These are phyloP conservation scores for Phrynocephalus vlangalii DNA, from an alignment of 2,797 vertebrate genomes.

Conservation along the genomic window DNA sequence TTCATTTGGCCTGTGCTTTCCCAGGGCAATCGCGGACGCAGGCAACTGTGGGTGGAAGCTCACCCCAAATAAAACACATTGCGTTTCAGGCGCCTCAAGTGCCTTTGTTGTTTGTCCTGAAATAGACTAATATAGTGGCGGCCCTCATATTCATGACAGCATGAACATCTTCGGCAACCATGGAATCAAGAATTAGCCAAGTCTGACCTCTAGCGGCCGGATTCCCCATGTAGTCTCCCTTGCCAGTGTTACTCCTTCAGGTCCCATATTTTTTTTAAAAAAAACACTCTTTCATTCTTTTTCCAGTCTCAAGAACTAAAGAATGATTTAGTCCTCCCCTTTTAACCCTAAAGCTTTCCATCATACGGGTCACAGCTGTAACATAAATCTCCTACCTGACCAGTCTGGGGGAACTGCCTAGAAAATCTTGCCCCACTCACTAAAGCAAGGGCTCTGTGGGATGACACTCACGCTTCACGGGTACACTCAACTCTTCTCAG, in stretches of 20 bases:
- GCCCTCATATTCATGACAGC: not conserved
- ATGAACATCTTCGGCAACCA: not conserved
- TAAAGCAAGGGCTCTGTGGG: too few relatives aligned
- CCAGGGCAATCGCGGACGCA: too few relatives aligned
- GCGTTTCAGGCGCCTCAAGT: not conserved
- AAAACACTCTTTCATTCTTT: fast-evolving
- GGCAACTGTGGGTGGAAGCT: not conserved
- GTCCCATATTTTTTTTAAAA: not conserved
- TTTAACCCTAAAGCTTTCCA: not conserved
- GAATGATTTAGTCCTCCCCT: not conserved
- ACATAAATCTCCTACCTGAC: not conserved
- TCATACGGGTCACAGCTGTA: too few relatives aligned
- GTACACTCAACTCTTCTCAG: too few relatives aligned
- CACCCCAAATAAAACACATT: not conserved
- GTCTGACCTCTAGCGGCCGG: conserved; percentile 22
- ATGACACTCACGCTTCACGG: not conserved
- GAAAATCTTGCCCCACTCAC: too few relatives aligned
- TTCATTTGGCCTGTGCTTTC: too few relatives aligned
- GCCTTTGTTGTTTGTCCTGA: not conserved
- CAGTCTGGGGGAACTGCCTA: not conserved
- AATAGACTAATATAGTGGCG: not conserved
- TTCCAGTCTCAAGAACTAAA: not conserved
- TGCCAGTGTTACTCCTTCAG: fast-evolving
- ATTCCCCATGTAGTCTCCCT: not conserved
- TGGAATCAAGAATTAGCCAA: not conserved